phyloP scores from a whole-genome alignment of 1,140 invertebrate genomes.

The Hyles vespertilio region DNA sequence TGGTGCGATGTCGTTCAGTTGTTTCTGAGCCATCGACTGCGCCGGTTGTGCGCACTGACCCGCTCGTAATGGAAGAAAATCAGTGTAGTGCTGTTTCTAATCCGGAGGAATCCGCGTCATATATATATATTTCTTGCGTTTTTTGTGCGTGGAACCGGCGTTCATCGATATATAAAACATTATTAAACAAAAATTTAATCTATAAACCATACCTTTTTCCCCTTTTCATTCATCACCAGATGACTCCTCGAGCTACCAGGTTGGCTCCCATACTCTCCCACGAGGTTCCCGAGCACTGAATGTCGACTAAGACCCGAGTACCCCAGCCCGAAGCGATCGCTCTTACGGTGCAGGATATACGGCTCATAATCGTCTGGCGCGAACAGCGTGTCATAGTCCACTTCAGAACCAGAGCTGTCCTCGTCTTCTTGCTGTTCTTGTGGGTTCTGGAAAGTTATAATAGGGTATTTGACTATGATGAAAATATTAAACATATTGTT shows the following conservation, averaged over 20 bases:
- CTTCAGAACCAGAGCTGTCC: constrained; percentile 77
- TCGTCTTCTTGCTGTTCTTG: constrained; percentile 29
- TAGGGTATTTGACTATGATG: too few species aligned
- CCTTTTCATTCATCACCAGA: constrained; percentile 68
- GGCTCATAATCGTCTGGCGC: constrained; percentile 91
- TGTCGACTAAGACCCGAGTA: constrained; percentile 88
- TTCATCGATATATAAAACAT: too few species aligned
- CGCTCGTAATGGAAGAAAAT: too few species aligned
- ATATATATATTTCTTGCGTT: too few species aligned
- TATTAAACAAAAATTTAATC: background rate
- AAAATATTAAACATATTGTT: too few species aligned
- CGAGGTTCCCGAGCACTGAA: constrained; percentile 64
- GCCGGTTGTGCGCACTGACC: too few species aligned
- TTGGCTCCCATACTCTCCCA: constrained; percentile 43
- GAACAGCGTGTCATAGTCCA: constrained; percentile 82
- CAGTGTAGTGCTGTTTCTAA: background rate
- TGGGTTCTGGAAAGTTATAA: constrained; percentile 34
- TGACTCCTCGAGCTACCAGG: constrained; percentile 52
- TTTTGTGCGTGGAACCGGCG: too few species aligned
- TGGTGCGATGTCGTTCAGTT: too few species aligned
- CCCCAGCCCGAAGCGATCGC: constrained; percentile 90
- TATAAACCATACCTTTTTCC: constrained; percentile 52
- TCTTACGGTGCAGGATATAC: constrained; percentile 84
- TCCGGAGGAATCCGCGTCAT: background rate
- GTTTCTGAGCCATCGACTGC: too few species aligned